Evolutionary conservation across 2,113 vertebrate species (phyloP), one percentile per base, ranked within the genome.

Genomic region (Brienomyrus longianalis): DNA sequence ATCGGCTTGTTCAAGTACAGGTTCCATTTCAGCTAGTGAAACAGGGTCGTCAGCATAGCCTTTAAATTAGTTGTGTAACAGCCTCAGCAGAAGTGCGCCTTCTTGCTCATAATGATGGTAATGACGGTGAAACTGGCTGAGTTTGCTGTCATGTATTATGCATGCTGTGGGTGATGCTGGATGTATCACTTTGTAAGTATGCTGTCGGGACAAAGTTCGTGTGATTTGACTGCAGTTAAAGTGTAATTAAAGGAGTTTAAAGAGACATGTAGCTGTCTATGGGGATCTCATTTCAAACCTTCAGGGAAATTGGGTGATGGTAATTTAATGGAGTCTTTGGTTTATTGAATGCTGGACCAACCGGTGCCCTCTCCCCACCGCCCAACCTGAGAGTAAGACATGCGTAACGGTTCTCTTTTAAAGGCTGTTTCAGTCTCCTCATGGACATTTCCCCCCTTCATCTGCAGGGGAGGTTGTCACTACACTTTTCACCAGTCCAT

Each of bases 241-340:
- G 17, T 89, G 91, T 94, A 95, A 96, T 95, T 95, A 95, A 93
- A 91, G 89, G 83, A 43, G 91, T 93, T 95, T 94, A 95, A 95
- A 93, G 93, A 93, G 93, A 92, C 92, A 62, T 89, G 89, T 86
- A 59, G 39, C 88, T 90, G 86, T 95, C 94, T 92, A 92, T 43
- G 10, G 91, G 93, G 92, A 93, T 90, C 87, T 21, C 90, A 91
- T 85, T 89, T 90, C 77, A 90, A 90, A 62, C 84, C 89, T 86
- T 91, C 15, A 48, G 85, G 91, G 85, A 31, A 31, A 43, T 47
- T 54, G 62, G 66, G 80, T 66, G 90, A 92, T 90, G 90, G 92
- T 95, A 95, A 95, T 96, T 96, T 95, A 95, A 95, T 94, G 93
- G 93, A 92, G 94, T 93, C 92, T 91, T 92, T 89, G 92, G 77